phyloP scores from a whole-genome alignment of 2,113 vertebrate species.

The Neoarius graeffei region DNA sequence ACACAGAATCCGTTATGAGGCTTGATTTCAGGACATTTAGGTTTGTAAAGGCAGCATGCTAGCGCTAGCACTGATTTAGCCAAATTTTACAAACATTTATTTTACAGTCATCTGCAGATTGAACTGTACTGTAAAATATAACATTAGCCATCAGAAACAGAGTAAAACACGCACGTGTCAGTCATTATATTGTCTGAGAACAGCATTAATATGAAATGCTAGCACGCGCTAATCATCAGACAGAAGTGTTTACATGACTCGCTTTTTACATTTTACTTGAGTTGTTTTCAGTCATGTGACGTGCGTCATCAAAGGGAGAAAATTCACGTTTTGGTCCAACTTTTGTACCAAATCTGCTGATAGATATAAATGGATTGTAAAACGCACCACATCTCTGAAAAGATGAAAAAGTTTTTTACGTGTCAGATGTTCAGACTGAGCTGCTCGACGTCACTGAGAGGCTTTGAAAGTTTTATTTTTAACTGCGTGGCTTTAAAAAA shows the following conservation, averaged over 20 bases:
- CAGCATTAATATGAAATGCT: neutral
- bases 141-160: neutral
- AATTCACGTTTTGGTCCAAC: neutral
- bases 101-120: neutral
- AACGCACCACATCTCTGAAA: neutral
- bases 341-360: neutral
- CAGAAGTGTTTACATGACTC: neutral
- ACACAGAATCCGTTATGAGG: neutral
- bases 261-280: neutral
- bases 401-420: conserved; percentile 36
- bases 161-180: neutral
- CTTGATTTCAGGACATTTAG: neutral
- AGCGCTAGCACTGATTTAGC: neutral
- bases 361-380: neutral
- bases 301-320: neutral
- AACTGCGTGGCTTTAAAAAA: too few relatives aligned
- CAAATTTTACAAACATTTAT: neutral
- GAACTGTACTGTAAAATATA: neutral
- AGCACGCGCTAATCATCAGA: neutral
- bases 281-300: neutral
- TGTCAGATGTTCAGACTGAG: neutral
- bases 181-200: neutral
- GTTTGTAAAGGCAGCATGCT: neutral
- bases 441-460: conserved; percentile 28
- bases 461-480: neutral